phyloP scores from a whole-genome alignment of 2,797 vertebrate species.

The Crax fasciolata region DNA sequence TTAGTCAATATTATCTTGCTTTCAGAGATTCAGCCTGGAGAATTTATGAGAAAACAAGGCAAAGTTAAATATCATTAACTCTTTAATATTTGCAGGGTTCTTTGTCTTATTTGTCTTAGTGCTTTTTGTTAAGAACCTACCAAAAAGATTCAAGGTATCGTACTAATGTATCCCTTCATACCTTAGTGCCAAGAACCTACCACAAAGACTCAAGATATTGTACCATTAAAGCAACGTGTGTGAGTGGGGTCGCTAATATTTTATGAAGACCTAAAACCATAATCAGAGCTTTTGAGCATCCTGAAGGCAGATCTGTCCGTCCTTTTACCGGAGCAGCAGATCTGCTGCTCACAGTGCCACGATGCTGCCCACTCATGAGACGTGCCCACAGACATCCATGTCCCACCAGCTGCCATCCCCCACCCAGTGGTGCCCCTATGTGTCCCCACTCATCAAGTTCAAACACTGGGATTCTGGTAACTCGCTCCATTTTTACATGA shows the following conservation, averaged over 20 bases:
- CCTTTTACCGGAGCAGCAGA: not conserved
- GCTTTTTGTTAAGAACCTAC: not conserved
- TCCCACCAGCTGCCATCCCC: not conserved
- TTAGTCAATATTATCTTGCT: slow-evolving; percentile 1
- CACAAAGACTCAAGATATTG: not conserved
- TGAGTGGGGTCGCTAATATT: not conserved
- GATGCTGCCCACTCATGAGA: not conserved
- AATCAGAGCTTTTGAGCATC: not conserved
- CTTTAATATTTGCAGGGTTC: not conserved
- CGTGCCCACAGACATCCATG: not conserved
- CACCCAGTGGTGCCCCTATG: slow-evolving; percentile 58
- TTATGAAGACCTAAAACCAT: not conserved
- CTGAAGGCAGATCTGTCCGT: not conserved
- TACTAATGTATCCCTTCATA: too few species aligned
- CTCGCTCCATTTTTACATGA: accelerated
- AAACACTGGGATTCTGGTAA: not conserved
- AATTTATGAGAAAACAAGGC: slow-evolving; percentile 11
- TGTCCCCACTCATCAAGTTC: slow-evolving; percentile 53
- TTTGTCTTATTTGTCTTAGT: not conserved
- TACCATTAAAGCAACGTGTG: not conserved
- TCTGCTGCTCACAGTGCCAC: not conserved
- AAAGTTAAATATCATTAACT: slow-evolving; percentile 26
- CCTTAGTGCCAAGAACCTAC: not conserved
- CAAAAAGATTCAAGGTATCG: not conserved
- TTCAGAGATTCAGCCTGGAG: slow-evolving; percentile 11